Base-by-base conservation (phyloP, 2,797 vertebrate genomes). In the Lutjanus campechanus region DNA sequence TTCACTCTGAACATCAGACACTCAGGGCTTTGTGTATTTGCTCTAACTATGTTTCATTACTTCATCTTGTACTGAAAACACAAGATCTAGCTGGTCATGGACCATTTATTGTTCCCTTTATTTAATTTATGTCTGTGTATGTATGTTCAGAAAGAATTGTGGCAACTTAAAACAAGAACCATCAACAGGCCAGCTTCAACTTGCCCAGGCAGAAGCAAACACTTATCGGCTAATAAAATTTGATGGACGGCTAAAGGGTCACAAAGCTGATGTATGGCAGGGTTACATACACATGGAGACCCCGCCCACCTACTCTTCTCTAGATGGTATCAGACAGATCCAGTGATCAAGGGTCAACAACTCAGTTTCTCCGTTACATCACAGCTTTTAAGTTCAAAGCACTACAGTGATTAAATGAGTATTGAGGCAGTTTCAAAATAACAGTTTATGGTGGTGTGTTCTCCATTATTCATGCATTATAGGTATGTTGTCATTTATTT, bases 171-270 rank as follows among this genome's bases (percentile, higher is more conserved):
- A 60, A 50, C 41, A 46, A 60, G 65, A 51, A 29, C 58, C 29
- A 44, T 36, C 46, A 65, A 36, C 43, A 36, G 64, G 51, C 76
- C 56, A 49, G 68, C 70, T 60, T 80, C 47, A 60, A 77, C 90
- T 46, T 76, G 81, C 85, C 68, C 41, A 15, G 25, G 56, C 51
- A 68, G 49, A 74, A 25, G 43, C 25, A 76, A 86, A 88, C 72
- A 74, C 69, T 40, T 47, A 82, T 77, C 36, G 68, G 81, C 53
- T 73, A n/a, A 79, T 91, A 87, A 88, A 86, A 74, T 50, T 8
- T 84, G 82, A 86, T 68, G 50, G 72, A 83, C 1, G 17, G 22
- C 75, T 49, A 29, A 8, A 1, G 44, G 86, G 77, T 85, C 84
- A 69, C 19, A 51, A 15, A 51, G 36, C 55, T 76, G 78, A 69